A percentile compares a stretch with the other conserved stretches of the same genome.
These are phyloP conservation scores for Ectropis grisescens DNA, from an alignment of 1,140 invertebrate genomes.

Conservation along the genomic window DNA sequence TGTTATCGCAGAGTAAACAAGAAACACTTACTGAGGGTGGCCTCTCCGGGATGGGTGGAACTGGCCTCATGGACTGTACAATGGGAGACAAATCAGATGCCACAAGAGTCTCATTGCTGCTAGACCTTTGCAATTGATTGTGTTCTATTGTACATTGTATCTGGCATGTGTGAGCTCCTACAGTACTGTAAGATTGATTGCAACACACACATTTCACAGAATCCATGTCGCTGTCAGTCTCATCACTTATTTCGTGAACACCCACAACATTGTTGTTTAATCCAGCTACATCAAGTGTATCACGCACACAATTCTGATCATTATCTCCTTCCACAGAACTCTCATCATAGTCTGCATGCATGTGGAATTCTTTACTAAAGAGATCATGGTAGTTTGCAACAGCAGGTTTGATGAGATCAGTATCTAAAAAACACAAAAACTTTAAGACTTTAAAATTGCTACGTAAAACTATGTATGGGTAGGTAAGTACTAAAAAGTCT, in stretches of 20 bases:
- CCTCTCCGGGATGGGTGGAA: constrained; percentile 7
- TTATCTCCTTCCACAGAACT: constrained; percentile 32
- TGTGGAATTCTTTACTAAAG: constrained; percentile 46
- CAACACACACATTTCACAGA: constrained; percentile 58
- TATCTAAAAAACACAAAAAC: constrained; percentile 22
- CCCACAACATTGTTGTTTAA: too few species aligned
- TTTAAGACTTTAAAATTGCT: neutral
- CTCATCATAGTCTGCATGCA: constrained; percentile 37
- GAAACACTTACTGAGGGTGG: constrained; percentile 33
- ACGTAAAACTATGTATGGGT: neutral
- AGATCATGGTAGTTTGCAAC: constrained; percentile 41
- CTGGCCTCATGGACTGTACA: constrained; percentile 10
- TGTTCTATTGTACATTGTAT: constrained; percentile 55
- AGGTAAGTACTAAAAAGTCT: neutral
- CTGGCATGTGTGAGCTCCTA: constrained; percentile 44
- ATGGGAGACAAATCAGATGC: constrained; percentile 32
- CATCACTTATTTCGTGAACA: constrained; percentile 48
- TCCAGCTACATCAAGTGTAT: too few species aligned
- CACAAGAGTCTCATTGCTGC: constrained; percentile 57
- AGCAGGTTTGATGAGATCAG: constrained; percentile 28
- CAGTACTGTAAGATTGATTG: constrained; percentile 42
- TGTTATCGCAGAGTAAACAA: constrained; percentile 54
- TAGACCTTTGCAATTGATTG: constrained; percentile 37
- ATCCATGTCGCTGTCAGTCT: constrained; percentile 60
- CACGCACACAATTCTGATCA: constrained; percentile 26